Evolutionary conservation across 2,113 vertebrate genomes (phyloP).

Genomic region (Cinclus mexicanus): DNA sequence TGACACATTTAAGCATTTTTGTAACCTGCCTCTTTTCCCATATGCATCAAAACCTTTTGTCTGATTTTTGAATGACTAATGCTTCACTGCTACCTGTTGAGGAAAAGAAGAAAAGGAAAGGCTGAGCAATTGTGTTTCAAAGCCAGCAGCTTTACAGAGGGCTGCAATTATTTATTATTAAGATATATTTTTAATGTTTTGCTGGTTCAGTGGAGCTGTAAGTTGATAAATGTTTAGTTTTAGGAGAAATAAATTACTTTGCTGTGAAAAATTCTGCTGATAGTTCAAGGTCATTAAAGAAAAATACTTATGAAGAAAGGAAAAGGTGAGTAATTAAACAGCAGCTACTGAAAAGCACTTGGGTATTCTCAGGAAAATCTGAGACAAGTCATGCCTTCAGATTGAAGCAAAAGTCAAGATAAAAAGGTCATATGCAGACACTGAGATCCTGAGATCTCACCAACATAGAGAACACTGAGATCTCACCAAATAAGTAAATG

Average conservation of each 20-base stretch:
- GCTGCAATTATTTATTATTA: conserved; percentile 28
- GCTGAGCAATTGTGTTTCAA: neutral
- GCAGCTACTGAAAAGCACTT: neutral
- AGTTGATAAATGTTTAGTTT: neutral
- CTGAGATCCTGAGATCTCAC: neutral
- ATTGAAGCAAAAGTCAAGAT: neutral
- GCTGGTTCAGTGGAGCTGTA: neutral
- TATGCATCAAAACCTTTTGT: neutral
- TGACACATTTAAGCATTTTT: neutral
- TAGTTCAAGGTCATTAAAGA: neutral
- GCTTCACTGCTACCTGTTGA: conserved; percentile 36
- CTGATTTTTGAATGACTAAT: conserved; percentile 9
- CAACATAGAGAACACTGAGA: too few species aligned
- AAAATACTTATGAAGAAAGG: neutral
- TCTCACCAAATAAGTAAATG: neutral
- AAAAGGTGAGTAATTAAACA: neutral
- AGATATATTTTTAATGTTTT: neutral
- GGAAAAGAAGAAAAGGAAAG: conserved; percentile 12
- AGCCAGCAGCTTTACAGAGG: conserved; percentile 19
- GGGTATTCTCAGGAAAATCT: neutral
- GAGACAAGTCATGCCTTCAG: fast-evolving
- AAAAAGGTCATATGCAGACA: neutral
- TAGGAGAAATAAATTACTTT: neutral
- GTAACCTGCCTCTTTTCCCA: neutral
- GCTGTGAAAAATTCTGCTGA: neutral